These are phyloP conservation scores for Corythornis cristatus DNA, from an alignment of 2,113 vertebrate species.

Conservation along the genomic window DNA sequence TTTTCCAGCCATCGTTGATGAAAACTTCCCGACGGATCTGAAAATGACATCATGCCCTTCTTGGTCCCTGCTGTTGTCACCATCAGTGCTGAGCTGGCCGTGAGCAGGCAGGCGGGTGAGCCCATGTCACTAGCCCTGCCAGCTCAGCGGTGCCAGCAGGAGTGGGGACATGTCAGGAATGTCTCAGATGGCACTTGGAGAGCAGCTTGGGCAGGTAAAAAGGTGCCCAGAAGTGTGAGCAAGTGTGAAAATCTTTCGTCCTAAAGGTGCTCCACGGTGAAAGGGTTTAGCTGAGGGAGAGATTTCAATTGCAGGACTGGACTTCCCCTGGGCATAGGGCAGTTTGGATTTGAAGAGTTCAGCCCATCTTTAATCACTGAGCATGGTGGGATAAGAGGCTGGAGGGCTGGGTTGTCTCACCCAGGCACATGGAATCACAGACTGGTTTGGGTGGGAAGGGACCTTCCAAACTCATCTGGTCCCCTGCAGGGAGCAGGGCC, in stretches of 20 bases:
- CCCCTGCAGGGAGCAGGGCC: no score
- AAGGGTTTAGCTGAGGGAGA: background rate
- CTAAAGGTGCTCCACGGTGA: background rate
- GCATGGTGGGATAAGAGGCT: no score
- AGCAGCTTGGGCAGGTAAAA: background rate
- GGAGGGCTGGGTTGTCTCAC: no score
- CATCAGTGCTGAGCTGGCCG: background rate
- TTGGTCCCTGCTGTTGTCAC: background rate
- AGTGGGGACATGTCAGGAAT: background rate
- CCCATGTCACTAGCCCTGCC: background rate
- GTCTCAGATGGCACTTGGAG: rapidly evolving
- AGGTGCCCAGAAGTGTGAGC: background rate
- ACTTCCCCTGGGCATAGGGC: background rate
- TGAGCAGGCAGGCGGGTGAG: background rate
- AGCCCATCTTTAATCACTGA: background rate
- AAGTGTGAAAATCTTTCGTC: background rate
- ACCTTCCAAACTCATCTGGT: no score
- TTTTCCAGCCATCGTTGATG: background rate
- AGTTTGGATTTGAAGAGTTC: background rate
- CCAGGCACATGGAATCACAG: no score
- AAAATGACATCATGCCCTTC: slow-evolving; percentile 12
- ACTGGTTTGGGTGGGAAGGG: no score
- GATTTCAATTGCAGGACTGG: background rate
- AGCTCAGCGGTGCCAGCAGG: background rate
- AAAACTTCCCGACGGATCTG: background rate